Base-by-base conservation (phyloP, 2,113 vertebrate species). In the Scytalopus superciliaris region DNA sequence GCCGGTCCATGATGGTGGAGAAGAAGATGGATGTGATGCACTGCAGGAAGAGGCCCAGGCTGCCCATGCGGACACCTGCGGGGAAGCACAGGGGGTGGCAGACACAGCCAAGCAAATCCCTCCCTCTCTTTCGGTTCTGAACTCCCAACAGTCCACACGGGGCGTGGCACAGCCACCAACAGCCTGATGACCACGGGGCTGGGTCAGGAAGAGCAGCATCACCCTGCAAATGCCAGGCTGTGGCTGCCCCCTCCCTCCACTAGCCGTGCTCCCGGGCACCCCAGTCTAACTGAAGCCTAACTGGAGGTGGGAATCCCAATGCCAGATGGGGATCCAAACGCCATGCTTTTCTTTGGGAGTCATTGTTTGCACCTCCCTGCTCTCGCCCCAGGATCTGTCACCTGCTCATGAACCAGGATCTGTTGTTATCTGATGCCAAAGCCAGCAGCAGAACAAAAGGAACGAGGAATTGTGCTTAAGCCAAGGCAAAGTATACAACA, bases 41-140 rank as follows among this genome's bases (percentile, higher is more conserved):
- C 89, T 99, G 99, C 73, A 99, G 97, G 94, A 99, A 99, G 39
- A 99, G 98, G 10, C 99, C 99, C 95, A 99, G 42, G 53, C 99
- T 99, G 52, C 98, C 99, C 98, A 99, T 98, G 9, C 98, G 98
- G 68, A 99, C 98, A 42, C 99, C 99, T 99, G 96, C 4, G 15
- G 57, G 87, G 1, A 73, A 83, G 77, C 24, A 95, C 45, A 96
- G 69, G 53, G 19, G 22, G 47, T 15, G 18, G 49, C 1, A 50
- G 40, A 3, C 14, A 2, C 75, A 50, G 53, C 52, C 52, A 30
- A 9, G 18, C 28, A 53, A 53, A 3, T 10, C 37, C 52, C 27
- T 10, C 39, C 31, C 22, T 21, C 49, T 76, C 66, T 72, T 75
- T 33, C 2, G 16, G 33, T 5, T 14, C 66, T 55, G 23, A 37